Percentiles rank a stretch among this genome's conserved stretches.
phyloP scores from a whole-genome alignment of 2,113 vertebrate species.

The Malurus melanocephalus region DNA sequence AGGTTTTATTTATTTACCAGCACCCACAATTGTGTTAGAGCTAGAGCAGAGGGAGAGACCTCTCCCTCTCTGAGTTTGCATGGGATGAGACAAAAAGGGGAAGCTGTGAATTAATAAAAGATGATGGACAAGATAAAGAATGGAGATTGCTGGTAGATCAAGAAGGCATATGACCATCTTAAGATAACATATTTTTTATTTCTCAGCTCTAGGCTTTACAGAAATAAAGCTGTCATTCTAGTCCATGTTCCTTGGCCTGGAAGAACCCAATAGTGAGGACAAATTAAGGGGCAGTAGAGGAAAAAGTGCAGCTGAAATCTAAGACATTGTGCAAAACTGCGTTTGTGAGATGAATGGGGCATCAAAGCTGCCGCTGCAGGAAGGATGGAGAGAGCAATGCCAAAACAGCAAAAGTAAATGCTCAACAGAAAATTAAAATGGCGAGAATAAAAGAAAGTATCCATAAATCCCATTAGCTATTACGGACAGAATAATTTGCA shows the following conservation, averaged over 20 bases:
- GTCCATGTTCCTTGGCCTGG: background rate
- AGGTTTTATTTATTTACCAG: background rate
- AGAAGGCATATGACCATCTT: background rate
- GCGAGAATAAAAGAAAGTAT: background rate
- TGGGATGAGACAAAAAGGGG: background rate
- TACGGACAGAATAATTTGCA: slow-evolving; percentile 6
- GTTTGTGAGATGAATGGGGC: background rate
- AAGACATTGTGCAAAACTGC: background rate
- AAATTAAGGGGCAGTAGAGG: background rate
- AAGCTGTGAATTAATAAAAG: background rate
- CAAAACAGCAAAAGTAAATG: background rate
- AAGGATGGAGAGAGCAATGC: background rate
- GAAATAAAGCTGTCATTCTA: background rate
- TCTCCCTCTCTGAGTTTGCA: background rate
- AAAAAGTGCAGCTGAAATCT: background rate
- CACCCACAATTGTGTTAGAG: background rate
- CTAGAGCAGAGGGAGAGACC: background rate
- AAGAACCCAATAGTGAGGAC: fast-evolving
- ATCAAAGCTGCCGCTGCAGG: background rate
- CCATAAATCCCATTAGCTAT: background rate
- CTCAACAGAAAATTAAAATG: background rate
- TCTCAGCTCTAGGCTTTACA: background rate
- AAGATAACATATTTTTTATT: background rate
- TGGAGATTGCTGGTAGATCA: background rate
- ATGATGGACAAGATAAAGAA: background rate